Conservation (phyloP, 2,797 vertebrate species). For the Salmo trutta region DNA sequence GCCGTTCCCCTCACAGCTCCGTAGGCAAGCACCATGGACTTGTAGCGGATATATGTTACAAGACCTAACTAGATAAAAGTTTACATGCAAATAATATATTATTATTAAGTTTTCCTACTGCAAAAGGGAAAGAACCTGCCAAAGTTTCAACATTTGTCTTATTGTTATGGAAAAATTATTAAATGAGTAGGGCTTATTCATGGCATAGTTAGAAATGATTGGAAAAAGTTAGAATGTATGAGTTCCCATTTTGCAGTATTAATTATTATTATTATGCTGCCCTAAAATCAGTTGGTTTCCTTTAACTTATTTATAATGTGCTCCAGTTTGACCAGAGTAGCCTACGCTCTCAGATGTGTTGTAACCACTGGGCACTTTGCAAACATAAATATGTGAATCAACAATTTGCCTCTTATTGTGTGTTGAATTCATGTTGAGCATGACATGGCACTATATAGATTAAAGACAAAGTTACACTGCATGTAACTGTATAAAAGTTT, state of each 20-base stretch:
- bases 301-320: constrained; percentile 30
- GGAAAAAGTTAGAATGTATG: constrained; percentile 19
- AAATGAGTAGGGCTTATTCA: not conserved
- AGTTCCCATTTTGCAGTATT: constrained; percentile 55
- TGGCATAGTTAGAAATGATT: not conserved
- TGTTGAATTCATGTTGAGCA: constrained; percentile 76
- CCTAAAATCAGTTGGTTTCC: not conserved
- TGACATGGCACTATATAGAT: constrained; percentile 70
- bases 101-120: constrained; percentile 19
- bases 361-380: constrained; percentile 65
- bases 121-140: constrained; percentile 38
- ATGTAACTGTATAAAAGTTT: constrained; percentile 71
- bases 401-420: constrained; percentile 63
- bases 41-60: no score
- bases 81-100: constrained; percentile 55
- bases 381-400: constrained; percentile 68
- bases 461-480: constrained; percentile 71
- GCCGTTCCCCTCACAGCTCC: no score
- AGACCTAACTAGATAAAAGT: constrained; percentile 63
- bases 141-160: constrained; percentile 61
- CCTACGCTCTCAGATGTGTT: constrained; percentile 32
- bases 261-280: not conserved
- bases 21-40: no score
- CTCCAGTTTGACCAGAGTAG: constrained; percentile 57
- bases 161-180: constrained; percentile 15